phyloP scores from a whole-genome alignment of 2,113 vertebrate species.

The Pagrus major region DNA sequence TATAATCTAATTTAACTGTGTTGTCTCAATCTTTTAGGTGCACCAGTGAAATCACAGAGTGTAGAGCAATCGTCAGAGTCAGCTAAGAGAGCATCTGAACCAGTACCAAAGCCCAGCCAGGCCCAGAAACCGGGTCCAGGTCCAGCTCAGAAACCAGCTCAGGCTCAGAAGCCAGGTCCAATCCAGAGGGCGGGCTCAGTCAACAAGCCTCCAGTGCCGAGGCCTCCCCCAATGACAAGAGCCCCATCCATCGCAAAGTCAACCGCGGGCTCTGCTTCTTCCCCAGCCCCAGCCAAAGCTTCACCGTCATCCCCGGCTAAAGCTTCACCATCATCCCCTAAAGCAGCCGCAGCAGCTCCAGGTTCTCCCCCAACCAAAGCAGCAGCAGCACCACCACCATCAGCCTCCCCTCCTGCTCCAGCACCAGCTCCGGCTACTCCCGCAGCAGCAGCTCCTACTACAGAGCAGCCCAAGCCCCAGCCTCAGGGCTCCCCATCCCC shows the following conservation, averaged over 20 bases:
- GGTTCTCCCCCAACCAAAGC: conserved; percentile 54
- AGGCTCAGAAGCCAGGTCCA: conserved; percentile 75
- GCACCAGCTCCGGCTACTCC: conserved; percentile 65
- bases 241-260: conserved; percentile 73
- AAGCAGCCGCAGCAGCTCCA: conserved; percentile 8
- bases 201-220: conserved; percentile 75
- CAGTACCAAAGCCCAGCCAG: conserved; percentile 80
- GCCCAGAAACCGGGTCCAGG: conserved; percentile 85
- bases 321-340: conserved; percentile 26
- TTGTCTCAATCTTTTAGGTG: conserved; percentile 89
- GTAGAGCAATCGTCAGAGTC: conserved; percentile 88
- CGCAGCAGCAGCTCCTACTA: conserved; percentile 85
- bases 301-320: conserved; percentile 65
- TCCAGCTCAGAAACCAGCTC: conserved; percentile 76
- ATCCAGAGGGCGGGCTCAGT: conserved; percentile 78
- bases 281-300: conserved; percentile 52
- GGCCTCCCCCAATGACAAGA: conserved; percentile 79
- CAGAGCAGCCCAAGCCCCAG: conserved; percentile 89
- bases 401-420: conserved; percentile 72
- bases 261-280: conserved; percentile 55
- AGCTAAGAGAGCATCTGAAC: conserved; percentile 84
- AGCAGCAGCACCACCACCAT: conserved; percentile 11
- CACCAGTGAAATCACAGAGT: conserved; percentile 92
- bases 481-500: conserved; percentile 86
- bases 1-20: conserved; percentile 77